Percentiles rank a stretch among this genome's conserved stretches.
Conservation (phyloP, 2,113 vertebrate genomes). For the Junco hyemalis region DNA sequence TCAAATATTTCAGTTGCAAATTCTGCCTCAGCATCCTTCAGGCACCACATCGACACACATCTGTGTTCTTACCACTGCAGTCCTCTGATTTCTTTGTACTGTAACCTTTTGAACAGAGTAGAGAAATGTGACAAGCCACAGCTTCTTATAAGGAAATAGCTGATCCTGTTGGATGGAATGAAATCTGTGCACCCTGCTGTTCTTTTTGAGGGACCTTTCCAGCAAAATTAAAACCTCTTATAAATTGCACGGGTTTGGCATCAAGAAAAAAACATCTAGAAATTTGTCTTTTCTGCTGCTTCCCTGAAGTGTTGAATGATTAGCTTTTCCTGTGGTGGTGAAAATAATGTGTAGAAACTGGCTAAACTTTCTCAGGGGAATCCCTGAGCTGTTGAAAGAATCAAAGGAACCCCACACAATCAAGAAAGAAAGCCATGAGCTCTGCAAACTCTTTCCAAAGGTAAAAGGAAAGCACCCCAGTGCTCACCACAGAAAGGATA, state of each 20-base stretch:
- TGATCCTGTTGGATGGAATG: not conserved
- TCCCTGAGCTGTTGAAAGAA: not conserved
- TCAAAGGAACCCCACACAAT: not conserved
- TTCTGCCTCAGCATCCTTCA: not conserved
- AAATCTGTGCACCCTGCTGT: not conserved
- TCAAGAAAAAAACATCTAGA: not conserved
- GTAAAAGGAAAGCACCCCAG: not conserved
- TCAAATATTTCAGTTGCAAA: not conserved
- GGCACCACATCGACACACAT: rapidly evolving
- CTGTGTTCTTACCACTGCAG: not conserved
- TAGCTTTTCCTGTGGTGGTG: not conserved
- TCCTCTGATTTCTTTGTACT: not conserved
- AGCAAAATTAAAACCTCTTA: not conserved
- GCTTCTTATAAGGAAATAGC: not conserved
- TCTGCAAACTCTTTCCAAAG: not conserved
- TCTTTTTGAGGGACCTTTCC: not conserved
- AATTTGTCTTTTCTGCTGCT: not conserved
- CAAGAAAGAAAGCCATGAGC: not conserved
- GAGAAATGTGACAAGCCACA: not conserved
- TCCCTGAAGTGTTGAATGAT: not conserved
- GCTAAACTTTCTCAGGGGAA: not conserved
- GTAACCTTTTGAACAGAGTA: not conserved
- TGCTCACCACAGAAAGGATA: not conserved
- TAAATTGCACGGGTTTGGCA: not conserved
- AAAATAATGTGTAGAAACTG: not conserved